These are phyloP conservation scores for Ichneumoninae sp. DNA, from an alignment of 2,888 invertebrate species.

Conservation along the genomic window DNA sequence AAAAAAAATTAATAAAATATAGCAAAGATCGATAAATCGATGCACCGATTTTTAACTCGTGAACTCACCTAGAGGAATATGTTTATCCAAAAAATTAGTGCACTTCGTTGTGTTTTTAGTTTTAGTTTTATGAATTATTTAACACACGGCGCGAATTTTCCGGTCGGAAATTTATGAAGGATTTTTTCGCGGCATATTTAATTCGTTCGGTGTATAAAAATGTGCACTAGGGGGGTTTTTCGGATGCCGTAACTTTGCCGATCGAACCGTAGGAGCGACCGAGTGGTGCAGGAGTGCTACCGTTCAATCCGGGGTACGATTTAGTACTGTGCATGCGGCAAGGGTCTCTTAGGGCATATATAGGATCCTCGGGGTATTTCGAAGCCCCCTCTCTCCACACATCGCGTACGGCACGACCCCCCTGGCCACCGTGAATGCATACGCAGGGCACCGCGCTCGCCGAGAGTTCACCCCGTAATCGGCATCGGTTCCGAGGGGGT, in stretches of 20 bases:
- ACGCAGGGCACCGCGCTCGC: constrained; percentile 78
- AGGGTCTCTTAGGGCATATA: constrained; percentile 80
- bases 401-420: constrained; percentile 47
- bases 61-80: constrained; percentile 4
- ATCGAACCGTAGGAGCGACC: constrained; percentile 14
- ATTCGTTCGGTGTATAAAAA: not conserved
- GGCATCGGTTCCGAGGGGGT: constrained; percentile 70
- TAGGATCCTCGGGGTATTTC: constrained; percentile 79
- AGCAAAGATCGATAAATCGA: not conserved
- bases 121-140: not conserved
- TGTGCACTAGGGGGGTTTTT: not conserved
- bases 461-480: constrained; percentile 80
- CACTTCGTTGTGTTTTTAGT: not conserved
- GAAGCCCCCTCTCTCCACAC: constrained; percentile 73
- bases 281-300: constrained; percentile 39
- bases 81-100: constrained; percentile 6
- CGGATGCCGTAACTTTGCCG: not conserved
- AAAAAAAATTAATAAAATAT: not conserved
- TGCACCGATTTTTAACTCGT: not conserved
- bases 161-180: constrained; percentile 1
- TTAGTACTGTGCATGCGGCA: constrained; percentile 80
- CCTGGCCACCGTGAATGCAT: constrained; percentile 66
- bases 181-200: constrained; percentile 36
- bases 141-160: constrained; percentile 35
- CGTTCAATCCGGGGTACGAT: constrained; percentile 77